Percentiles rank a stretch among this genome's conserved stretches.
Conservation (phyloP, 2,888 invertebrate species). For the Andrena camellia region DNA sequence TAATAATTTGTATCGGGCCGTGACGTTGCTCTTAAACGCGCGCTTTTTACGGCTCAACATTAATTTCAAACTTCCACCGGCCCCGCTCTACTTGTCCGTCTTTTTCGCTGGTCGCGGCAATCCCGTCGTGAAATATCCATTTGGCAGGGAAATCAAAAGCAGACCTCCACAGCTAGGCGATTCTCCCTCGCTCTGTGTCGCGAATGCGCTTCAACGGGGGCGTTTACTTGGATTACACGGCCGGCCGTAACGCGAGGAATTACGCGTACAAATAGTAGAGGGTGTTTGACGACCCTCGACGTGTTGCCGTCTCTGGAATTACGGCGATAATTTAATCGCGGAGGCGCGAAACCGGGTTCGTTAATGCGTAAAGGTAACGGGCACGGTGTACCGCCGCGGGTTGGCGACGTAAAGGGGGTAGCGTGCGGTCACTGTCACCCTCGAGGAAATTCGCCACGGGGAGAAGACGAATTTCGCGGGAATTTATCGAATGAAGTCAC, state of each 20-base stretch:
- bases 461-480: constrained; percentile 1
- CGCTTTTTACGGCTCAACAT: constrained; percentile 13
- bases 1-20: constrained; percentile 32
- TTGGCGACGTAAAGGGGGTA: not conserved
- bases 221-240: constrained; percentile 42
- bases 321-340: constrained; percentile 65
- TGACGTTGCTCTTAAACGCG: constrained; percentile 21
- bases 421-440: not conserved
- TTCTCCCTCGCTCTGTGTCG: not conserved
- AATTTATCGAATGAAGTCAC: not conserved
- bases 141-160: constrained; percentile 48
- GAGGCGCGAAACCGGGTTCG: constrained; percentile 44
- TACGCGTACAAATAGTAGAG: constrained; percentile 50
- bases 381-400: not conserved
- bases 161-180: constrained; percentile 8
- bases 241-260: constrained; percentile 53
- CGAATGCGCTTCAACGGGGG: constrained; percentile 42
- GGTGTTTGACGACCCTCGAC: constrained; percentile 50
- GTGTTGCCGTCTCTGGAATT: constrained; percentile 60
- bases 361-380: constrained; percentile 36
- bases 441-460: not conserved
- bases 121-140: constrained; percentile 35
- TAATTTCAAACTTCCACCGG: constrained; percentile 25
- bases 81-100: not conserved
- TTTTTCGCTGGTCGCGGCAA: constrained; percentile 14